Percentiles rank a stretch among this genome's conserved stretches.
Conservation (phyloP, 1,140 invertebrate species). For the Temnothorax longispinosus region DNA sequence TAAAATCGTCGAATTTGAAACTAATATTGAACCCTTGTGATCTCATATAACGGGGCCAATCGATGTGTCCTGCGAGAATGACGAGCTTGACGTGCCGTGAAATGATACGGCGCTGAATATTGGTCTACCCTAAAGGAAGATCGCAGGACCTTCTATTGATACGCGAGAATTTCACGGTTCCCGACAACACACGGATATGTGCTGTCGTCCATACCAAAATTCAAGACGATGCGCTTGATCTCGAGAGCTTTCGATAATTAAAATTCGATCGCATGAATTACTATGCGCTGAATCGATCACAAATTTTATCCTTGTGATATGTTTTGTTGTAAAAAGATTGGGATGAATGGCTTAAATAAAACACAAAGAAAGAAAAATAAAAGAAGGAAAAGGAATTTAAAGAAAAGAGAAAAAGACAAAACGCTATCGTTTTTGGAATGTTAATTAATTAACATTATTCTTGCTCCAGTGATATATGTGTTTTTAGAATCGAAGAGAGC, state of each 20-base stretch:
- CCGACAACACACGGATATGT: not conserved
- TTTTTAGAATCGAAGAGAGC: not conserved
- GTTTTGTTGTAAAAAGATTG: not conserved
- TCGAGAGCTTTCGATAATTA: slow-evolving; percentile 37
- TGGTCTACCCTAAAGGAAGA: slow-evolving; percentile 2
- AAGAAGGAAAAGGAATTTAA: not conserved
- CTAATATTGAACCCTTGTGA: not conserved
- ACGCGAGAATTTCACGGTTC: slow-evolving; percentile 41
- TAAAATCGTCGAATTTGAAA: not conserved
- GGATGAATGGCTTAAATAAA: not conserved
- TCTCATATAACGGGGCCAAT: not conserved
- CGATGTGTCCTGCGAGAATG: slow-evolving; percentile 4
- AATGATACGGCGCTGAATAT: slow-evolving; percentile 40
- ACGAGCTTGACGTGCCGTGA: slow-evolving; percentile 42
- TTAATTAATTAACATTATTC: slow-evolving; percentile 21
- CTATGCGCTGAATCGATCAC: slow-evolving; percentile 12
- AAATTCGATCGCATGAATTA: slow-evolving; percentile 39
- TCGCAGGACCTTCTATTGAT: slow-evolving; percentile 22
- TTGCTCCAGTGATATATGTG: not conserved
- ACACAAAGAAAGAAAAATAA: not conserved
- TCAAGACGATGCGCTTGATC: not conserved
- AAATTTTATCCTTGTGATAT: not conserved
- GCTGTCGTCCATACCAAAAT: slow-evolving; percentile 29
- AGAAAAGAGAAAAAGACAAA: not conserved
- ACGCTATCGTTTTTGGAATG: not conserved